phyloP scores from a whole-genome alignment of 2,888 invertebrate species.

The Scaptomyza parva region DNA sequence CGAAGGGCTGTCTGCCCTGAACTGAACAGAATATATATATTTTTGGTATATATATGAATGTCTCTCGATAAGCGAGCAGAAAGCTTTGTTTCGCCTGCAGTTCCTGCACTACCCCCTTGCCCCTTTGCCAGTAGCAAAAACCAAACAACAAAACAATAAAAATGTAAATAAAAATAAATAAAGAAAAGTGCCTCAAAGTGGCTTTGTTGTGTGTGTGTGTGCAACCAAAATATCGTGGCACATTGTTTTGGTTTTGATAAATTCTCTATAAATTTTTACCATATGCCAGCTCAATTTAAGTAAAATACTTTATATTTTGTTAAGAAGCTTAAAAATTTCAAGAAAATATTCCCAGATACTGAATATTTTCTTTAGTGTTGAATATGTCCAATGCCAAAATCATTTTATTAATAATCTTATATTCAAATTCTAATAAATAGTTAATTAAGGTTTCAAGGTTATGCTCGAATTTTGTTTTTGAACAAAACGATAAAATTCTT shows the following conservation, averaged over 20 bases:
- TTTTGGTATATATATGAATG: slow-evolving; percentile 33
- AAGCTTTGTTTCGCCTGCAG: background rate
- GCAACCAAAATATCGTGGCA: slow-evolving; percentile 44
- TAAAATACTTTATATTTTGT: no score
- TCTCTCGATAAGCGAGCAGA: slow-evolving; percentile 42
- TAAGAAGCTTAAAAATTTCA: no score
- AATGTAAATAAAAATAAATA: slow-evolving; percentile 15
- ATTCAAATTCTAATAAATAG: no score
- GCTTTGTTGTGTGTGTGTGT: background rate
- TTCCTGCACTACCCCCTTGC: background rate
- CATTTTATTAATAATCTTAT: no score
- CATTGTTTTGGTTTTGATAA: slow-evolving; percentile 57
- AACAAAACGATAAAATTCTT: slow-evolving; percentile 11
- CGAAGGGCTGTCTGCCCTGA: slow-evolving; percentile 48
- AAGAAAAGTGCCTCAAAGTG: slow-evolving; percentile 13
- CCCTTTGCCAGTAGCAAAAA: slow-evolving; percentile 31
- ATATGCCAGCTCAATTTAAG: slow-evolving; percentile 34
- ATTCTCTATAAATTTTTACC: background rate
- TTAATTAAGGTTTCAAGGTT: no score
- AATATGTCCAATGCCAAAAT: no score
- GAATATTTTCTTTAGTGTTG: no score
- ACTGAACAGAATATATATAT: slow-evolving; percentile 34
- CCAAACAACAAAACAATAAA: slow-evolving; percentile 40
- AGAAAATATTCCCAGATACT: no score
- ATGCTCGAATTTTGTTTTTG: slow-evolving; percentile 51